Conservation (phyloP, 2,888 invertebrate genomes). For the Eustalomyia histrio region DNA sequence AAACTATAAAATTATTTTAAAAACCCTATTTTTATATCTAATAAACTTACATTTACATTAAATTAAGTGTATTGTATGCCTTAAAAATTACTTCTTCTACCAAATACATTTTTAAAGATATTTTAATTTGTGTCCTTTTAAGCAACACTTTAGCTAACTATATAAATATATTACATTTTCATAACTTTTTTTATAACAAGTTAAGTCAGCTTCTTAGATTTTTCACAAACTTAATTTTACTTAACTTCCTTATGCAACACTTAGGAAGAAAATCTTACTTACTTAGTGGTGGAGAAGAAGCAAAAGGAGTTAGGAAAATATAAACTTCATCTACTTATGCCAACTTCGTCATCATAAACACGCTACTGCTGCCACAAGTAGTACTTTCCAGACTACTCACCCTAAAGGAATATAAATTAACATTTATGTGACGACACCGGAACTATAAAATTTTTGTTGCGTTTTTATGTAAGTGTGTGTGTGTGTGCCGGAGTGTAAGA, state of each 20-base stretch:
- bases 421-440: conserved; percentile 65
- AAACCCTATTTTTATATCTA: no score
- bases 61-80: no score
- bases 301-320: conserved; percentile 2
- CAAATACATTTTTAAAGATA: background rate
- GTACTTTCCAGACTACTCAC: conserved; percentile 35
- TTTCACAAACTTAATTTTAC: conserved; percentile 52
- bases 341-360: conserved; percentile 42
- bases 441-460: conserved; percentile 52
- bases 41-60: no score
- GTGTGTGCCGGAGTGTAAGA: background rate
- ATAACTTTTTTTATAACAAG: conserved; percentile 8
- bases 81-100: no score
- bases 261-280: conserved; percentile 47
- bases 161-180: conserved; percentile 44
- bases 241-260: conserved; percentile 54
- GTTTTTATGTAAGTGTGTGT: conserved; percentile 20
- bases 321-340: conserved; percentile 39
- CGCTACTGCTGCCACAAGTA: background rate
- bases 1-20: no score
- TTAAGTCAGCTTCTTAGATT: conserved; percentile 28
- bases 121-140: conserved; percentile 39
- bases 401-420: conserved; percentile 63
- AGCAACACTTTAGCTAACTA: conserved; percentile 24
- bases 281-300: conserved; percentile 23